Conservation (phyloP, 2,888 invertebrate genomes). For the Cheilosia vulpina region DNA sequence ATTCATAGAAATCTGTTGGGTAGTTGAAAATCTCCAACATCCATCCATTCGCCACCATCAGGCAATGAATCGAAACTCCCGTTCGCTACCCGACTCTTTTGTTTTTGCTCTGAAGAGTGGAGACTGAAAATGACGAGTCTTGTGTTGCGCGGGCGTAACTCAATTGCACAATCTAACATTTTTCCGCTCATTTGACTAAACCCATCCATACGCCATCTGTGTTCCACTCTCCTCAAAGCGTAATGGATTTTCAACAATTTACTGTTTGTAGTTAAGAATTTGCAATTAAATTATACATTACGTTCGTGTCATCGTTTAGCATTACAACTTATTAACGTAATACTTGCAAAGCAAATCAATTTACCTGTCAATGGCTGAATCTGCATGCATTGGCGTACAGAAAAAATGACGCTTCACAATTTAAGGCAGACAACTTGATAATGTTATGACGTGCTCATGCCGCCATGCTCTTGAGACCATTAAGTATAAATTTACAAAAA, state of each 20-base stretch:
- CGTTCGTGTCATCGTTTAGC: conserved; percentile 35
- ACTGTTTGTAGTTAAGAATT: conserved; percentile 33
- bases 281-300: conserved; percentile 5
- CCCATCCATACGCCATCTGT: not conserved
- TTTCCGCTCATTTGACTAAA: not conserved
- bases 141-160: conserved; percentile 52
- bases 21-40: conserved; percentile 2
- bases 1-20: not conserved
- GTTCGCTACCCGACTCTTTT: conserved; percentile 63
- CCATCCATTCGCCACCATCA: not conserved
- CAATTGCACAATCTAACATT: conserved; percentile 24
- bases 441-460: not conserved
- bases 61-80: conserved; percentile 23
- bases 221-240: not conserved
- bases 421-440: conserved; percentile 23
- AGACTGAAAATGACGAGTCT: not conserved
- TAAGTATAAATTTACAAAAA: not conserved
- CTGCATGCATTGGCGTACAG: conserved; percentile 19
- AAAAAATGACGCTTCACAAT: conserved; percentile 33
- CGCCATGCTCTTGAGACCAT: not conserved
- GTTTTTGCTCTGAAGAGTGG: conserved; percentile 6
- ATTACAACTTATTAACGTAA: conserved; percentile 31
- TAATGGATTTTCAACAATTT: not conserved
- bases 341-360: conserved; percentile 30
- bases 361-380: not conserved